These are phyloP conservation scores for Coilia nasus DNA, from an alignment of 2,797 vertebrate genomes.

Conservation along the genomic window DNA sequence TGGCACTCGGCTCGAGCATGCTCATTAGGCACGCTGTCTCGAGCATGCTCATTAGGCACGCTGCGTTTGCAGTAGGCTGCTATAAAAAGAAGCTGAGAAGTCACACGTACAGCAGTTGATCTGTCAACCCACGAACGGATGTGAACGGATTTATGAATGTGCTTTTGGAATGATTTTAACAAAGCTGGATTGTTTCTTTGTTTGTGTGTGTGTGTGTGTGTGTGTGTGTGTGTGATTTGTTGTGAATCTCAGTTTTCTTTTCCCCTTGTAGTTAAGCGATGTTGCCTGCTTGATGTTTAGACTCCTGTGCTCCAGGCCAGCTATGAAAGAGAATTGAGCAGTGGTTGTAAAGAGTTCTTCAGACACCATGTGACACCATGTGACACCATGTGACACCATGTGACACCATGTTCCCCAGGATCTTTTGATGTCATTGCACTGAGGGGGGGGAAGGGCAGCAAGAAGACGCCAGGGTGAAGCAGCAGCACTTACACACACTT, in stretches of 20 bases:
- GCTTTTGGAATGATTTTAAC: too few relatives aligned
- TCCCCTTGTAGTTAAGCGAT: neutral
- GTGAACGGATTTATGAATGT: too few relatives aligned
- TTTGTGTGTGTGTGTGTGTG: neutral
- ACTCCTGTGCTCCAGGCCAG: neutral
- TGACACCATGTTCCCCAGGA: constrained; percentile 7
- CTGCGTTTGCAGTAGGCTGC: neutral
- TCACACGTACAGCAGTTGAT: neutral
- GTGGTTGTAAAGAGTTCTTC: constrained; percentile 2
- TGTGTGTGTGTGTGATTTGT: constrained; percentile 16
- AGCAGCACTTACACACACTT: neutral
- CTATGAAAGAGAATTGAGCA: neutral
- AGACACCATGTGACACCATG: too few relatives aligned
- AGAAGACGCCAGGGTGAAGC: neutral
- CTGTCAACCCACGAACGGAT: neutral
- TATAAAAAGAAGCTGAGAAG: neutral
- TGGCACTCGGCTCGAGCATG: neutral
- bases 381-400: too few relatives aligned
- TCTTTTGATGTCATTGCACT: neutral
- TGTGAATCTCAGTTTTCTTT: constrained; percentile 1
- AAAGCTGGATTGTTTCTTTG: neutral
- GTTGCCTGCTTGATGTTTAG: constrained; percentile 7
- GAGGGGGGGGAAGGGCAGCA: neutral
- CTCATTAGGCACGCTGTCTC: neutral
- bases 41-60: neutral